phyloP scores from a whole-genome alignment of 1,140 invertebrate genomes.

The Drosophila paulistorum region DNA sequence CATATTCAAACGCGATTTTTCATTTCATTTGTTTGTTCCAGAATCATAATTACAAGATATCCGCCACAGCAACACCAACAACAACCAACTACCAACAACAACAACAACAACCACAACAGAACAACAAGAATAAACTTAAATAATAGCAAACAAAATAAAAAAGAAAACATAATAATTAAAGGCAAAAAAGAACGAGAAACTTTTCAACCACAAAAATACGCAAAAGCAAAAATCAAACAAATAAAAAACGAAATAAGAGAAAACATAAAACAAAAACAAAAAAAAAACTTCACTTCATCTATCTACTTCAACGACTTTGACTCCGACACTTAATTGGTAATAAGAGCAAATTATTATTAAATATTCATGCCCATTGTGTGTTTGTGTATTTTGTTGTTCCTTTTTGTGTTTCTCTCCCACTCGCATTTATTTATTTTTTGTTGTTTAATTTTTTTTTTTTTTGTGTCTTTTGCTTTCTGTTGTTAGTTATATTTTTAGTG shows the following conservation, averaged over 20 bases:
- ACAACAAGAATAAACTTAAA: slow-evolving; percentile 30
- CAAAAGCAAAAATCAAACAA: slow-evolving; percentile 34
- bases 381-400: slow-evolving; percentile 47
- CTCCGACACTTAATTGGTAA: slow-evolving; percentile 76
- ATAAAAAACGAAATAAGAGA: slow-evolving; percentile 14
- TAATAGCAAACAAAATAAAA: background rate
- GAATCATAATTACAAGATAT: slow-evolving; percentile 68
- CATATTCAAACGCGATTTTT: slow-evolving; percentile 58
- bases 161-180: slow-evolving; percentile 17
- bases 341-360: slow-evolving; percentile 72
- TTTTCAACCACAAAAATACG: slow-evolving; percentile 27
- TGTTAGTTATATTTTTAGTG: slow-evolving; percentile 47
- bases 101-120: slow-evolving; percentile 14
- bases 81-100: slow-evolving; percentile 10
- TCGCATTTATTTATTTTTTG: background rate
- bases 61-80: slow-evolving; percentile 42
- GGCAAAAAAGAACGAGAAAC: slow-evolving; percentile 19
- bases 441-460: slow-evolving; percentile 31
- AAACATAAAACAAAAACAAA: slow-evolving; percentile 34
- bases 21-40: slow-evolving; percentile 66
- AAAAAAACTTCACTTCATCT: slow-evolving; percentile 55
- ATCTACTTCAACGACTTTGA: slow-evolving; percentile 76
- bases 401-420: slow-evolving; percentile 8
- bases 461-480: slow-evolving; percentile 45
- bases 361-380: slow-evolving; percentile 74